Evolutionary conservation across 2,797 vertebrate species (phyloP), one percentile per base, ranked within the genome.

Genomic region (Chelon auratus): DNA sequence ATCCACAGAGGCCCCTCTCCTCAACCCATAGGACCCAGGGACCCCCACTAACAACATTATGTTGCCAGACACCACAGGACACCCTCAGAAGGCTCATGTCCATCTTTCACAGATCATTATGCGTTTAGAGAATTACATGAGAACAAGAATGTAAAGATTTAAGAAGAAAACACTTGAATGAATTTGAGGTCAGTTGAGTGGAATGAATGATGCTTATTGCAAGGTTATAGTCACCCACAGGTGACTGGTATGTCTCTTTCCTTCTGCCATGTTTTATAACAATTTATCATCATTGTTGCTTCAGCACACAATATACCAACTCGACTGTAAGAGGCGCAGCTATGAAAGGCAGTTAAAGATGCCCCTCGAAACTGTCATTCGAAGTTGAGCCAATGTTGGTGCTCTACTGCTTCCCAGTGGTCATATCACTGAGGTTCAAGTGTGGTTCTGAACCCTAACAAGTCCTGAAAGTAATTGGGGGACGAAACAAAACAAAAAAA

Each of bases 361-460:
- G 48, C 11, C 13, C 56, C n/a, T 53, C 40, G 13, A 5, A 26
- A 36, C 8, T 12, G 36, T 63, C 33, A 67, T 15, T 18, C 36
- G 36, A 58, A 18, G 30, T 61, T 47, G 7, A 40, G 55, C 11
- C 26, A 72, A 36, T 57, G 3, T 52, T 62, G 61, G 62, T 67
- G 48, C 63, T 77, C 1, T 72, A 43, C 87, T 89, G 89, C 90
- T 85, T 72, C 86, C 30, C 66, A 78, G 86, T 90, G 91, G 88
- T 66, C 33, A 43, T 2, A 43, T 37, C 1, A 7, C 10, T 12
- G 48, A 79, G 4, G 65, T 75, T 61, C 50, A 70, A 11, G 22
- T 26, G 9, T 24, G 3, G 43, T 30, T n/a, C 17, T 48, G 45
- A 48, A n/a, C 9, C 9, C 18, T 13, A 45, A 11, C 14, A 18